Percentiles rank a stretch among this genome's conserved stretches.
Conservation (phyloP, 2,888 invertebrate genomes). For the Lacanobia oleracea region DNA sequence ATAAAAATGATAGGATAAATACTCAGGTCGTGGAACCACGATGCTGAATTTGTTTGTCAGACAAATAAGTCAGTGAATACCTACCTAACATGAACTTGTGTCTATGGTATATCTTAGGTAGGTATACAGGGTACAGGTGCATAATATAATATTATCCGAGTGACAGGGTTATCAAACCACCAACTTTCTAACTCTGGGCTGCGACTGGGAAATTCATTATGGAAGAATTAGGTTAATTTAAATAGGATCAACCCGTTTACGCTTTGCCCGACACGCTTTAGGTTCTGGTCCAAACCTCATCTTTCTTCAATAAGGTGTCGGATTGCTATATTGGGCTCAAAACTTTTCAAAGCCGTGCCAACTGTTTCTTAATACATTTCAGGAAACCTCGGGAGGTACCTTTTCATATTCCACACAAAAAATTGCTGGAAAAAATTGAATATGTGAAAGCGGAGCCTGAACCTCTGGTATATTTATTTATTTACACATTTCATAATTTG, state of each 20-base stretch:
- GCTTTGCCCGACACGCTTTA: neutral
- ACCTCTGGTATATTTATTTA: constrained; percentile 89
- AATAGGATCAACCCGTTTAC: neutral
- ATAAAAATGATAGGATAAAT: neutral
- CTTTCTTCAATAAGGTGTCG: neutral
- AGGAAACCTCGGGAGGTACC: constrained; percentile 86
- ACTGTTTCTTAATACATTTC: constrained; percentile 44
- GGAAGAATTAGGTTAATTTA: no score
- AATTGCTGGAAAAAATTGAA: constrained; percentile 91
- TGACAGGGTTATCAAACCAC: neutral
- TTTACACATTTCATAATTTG: constrained; percentile 17
- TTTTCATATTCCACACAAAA: constrained; percentile 91
- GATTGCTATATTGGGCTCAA: neutral
- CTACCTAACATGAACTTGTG: neutral
- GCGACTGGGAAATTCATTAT: neutral
- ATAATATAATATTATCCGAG: no score
- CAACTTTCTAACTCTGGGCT: no score
- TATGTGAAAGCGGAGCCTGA: constrained; percentile 89
- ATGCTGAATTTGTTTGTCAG: neutral
- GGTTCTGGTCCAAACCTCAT: neutral
- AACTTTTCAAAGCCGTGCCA: neutral
- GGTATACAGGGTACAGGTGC: no score
- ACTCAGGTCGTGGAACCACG: neutral
- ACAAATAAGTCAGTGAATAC: neutral
- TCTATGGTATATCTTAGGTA: no score